phyloP scores from a whole-genome alignment of 2,797 vertebrate genomes.

The Eidolon dupreanum region DNA sequence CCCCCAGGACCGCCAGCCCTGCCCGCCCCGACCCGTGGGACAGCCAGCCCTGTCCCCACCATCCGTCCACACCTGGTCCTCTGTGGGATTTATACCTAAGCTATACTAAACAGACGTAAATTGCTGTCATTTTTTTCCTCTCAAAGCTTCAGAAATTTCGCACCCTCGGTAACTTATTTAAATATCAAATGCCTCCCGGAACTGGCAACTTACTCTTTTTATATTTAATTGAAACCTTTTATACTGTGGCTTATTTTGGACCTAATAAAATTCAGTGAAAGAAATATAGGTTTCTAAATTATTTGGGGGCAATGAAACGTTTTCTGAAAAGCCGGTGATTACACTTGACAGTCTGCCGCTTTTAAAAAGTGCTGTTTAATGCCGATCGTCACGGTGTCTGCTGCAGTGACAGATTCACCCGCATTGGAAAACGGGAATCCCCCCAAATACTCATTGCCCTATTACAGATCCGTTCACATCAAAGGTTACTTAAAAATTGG shows the following conservation, averaged over 20 bases:
- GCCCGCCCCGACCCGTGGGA: too few relatives aligned
- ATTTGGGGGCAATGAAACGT: neutral
- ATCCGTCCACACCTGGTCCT: rapidly evolving
- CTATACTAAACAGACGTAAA: rapidly evolving
- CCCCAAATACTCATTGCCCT: too few relatives aligned
- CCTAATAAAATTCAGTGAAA: neutral
- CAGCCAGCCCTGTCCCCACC: too few relatives aligned
- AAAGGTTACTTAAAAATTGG: rapidly evolving
- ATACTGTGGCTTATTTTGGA: neutral
- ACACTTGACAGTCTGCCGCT: neutral
- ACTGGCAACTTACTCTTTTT: neutral
- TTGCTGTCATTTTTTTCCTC: rapidly evolving
- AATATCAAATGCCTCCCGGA: neutral
- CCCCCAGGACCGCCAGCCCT: too few relatives aligned
- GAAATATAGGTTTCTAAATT: neutral
- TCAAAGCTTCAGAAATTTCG: too few relatives aligned
- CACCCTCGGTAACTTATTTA: neutral
- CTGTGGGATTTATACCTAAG: rapidly evolving
- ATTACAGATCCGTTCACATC: neutral
- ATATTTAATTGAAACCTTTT: neutral
- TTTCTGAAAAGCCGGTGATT: neutral
- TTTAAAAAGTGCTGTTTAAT: neutral
- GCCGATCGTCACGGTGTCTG: neutral
- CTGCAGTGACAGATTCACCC: neutral
- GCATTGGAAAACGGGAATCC: too few relatives aligned